A percentile compares a stretch with the other conserved stretches of the same genome.
These are phyloP conservation scores for Vidua macroura DNA, from an alignment of 2,113 vertebrate genomes.

Conservation along the genomic window DNA sequence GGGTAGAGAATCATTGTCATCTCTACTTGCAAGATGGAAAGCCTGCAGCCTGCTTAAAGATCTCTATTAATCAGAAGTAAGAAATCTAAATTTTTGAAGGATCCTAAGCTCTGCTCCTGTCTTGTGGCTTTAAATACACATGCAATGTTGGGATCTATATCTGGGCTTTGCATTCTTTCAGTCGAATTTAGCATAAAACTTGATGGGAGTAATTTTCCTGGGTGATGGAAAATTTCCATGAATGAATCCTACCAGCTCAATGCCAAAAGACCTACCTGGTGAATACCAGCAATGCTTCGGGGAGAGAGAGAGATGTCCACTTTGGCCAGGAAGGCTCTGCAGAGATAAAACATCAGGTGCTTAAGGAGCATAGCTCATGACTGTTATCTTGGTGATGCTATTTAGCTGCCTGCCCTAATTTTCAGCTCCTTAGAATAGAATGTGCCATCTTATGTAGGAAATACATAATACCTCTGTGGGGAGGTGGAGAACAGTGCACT, in stretches of 20 bases:
- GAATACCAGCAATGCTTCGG: neutral
- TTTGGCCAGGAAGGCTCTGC: neutral
- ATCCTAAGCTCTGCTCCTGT: neutral
- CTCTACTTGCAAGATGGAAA: neutral
- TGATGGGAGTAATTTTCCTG: neutral
- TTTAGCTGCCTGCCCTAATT: neutral
- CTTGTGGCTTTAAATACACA: neutral
- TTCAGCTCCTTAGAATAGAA: neutral
- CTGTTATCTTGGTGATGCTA: neutral
- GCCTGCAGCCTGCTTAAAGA: neutral
- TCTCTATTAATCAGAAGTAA: neutral
- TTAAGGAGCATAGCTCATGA: neutral
- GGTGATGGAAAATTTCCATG: neutral
- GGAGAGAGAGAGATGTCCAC: neutral
- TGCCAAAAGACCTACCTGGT: neutral
- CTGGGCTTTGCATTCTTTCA: neutral
- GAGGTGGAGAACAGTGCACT: neutral
- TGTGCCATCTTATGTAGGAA: neutral
- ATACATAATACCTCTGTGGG: neutral
- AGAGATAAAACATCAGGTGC: neutral
- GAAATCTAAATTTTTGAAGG: neutral
- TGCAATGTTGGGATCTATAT: neutral
- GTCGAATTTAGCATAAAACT: neutral
- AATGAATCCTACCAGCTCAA: neutral
- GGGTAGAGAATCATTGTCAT: neutral